Percentiles rank a stretch among this genome's conserved stretches.
Conservation (phyloP, 2,888 invertebrate species). For the Copidosoma aretas region DNA sequence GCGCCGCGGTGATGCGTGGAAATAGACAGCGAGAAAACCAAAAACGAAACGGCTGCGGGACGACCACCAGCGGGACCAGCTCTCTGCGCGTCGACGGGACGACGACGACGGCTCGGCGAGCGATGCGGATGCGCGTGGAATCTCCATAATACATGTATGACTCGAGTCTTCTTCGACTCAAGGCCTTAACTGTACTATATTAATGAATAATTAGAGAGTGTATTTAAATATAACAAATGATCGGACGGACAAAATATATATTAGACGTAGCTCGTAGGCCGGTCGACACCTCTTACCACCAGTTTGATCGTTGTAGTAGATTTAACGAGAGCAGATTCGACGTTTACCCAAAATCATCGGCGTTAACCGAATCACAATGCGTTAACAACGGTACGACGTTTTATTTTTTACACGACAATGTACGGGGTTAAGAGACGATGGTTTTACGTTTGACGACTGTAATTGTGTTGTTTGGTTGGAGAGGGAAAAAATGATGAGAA, state of each 20-base stretch:
- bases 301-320: conserved; percentile 29
- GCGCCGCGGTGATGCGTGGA: too few species aligned
- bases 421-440: conserved; percentile 2
- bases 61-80: too few species aligned
- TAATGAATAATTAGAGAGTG: conserved; percentile 29
- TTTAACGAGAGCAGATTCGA: conserved; percentile 20
- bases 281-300: conserved; percentile 22
- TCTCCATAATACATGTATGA: conserved; percentile 16
- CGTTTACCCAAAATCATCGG: conserved; percentile 10
- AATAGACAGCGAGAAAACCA: too few species aligned
- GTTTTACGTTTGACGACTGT: conserved; percentile 22
- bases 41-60: too few species aligned
- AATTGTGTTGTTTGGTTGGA: conserved; percentile 24
- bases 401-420: conserved; percentile 30
- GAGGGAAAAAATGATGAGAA: too few species aligned
- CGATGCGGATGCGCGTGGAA: conserved; percentile 5
- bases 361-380: conserved; percentile 6
- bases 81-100: neutral
- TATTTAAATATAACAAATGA: conserved; percentile 9
- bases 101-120: conserved; percentile 7
- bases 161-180: conserved; percentile 37
- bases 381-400: conserved; percentile 21
- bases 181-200: conserved; percentile 43
- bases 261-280: conserved; percentile 28
- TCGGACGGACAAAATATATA: too few species aligned